A percentile compares a stretch with the other conserved stretches of the same genome.
Evolutionary conservation across 2,797 vertebrate genomes (phyloP).

Genomic region (Anas acuta): DNA sequence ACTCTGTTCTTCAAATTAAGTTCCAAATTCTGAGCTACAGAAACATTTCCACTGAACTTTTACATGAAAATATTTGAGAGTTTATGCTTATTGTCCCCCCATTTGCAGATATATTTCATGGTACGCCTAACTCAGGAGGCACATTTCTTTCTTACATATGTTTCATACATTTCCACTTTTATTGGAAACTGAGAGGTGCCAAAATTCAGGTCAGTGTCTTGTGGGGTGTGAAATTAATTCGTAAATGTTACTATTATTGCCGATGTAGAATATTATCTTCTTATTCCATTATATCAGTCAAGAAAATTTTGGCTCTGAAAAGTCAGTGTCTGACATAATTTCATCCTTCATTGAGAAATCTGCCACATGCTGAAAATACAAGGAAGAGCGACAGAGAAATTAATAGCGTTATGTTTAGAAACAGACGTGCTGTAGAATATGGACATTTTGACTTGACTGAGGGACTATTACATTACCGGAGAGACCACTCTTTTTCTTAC

Average conservation of each 20-base stretch:
- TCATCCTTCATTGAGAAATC: conserved; percentile 23
- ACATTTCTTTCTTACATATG: neutral
- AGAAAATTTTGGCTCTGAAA: conserved; percentile 1
- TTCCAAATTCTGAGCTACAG: neutral
- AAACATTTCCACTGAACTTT: neutral
- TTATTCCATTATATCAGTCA: neutral
- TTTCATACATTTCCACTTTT: neutral
- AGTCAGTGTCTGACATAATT: conserved; percentile 12
- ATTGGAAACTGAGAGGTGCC: neutral
- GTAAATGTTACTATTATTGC: neutral
- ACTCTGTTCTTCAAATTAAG: neutral
- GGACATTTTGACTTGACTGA: neutral
- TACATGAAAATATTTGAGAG: neutral
- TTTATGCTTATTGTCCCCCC: neutral
- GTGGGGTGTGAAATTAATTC: neutral
- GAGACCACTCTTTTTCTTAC: neutral
- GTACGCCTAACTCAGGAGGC: neutral
- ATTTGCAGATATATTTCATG: neutral
- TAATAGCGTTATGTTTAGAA: conserved; percentile 26
- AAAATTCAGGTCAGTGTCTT: conserved; percentile 24
- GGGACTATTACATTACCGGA: neutral
- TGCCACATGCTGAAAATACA: neutral
- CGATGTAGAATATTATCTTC: neutral
- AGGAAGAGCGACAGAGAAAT: neutral
- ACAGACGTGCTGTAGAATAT: neutral